These are phyloP conservation scores for Grammomys dolichurus DNA, from an alignment of 2,113 vertebrate genomes.

Conservation along the genomic window DNA sequence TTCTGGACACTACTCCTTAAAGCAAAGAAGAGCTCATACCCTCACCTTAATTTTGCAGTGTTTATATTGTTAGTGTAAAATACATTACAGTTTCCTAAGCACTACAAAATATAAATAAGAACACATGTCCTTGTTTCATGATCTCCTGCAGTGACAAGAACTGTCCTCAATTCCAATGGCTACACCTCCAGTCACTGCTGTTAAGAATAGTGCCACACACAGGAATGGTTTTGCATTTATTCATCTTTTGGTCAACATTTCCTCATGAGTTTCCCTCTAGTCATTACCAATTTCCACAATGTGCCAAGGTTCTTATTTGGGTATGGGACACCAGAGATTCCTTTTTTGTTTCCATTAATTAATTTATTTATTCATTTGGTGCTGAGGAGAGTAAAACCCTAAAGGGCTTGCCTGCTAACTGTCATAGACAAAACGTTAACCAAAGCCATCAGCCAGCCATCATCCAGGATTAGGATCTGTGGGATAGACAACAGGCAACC, in stretches of 20 bases:
- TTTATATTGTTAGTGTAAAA: conserved; percentile 31
- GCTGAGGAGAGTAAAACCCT: background rate
- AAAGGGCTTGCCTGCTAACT: background rate
- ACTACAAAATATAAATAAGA: conserved; percentile 41
- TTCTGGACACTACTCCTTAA: conserved; percentile 18
- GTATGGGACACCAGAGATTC: background rate
- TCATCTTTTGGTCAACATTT: conserved; percentile 61
- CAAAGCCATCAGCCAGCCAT: background rate
- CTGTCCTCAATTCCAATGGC: conserved; percentile 3
- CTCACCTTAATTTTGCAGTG: conserved; percentile 1
- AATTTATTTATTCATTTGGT: background rate
- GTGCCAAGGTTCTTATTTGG: conserved; percentile 53
- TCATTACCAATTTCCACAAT: conserved; percentile 52
- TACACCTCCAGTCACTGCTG: background rate
- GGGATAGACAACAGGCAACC: background rate
- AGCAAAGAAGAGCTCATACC: background rate
- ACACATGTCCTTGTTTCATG: background rate
- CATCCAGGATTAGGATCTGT: background rate
- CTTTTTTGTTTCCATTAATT: background rate
- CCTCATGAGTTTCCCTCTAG: conserved; percentile 59
- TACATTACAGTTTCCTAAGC: background rate
- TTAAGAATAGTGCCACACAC: conserved; percentile 48
- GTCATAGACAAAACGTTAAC: background rate
- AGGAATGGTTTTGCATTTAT: conserved; percentile 48
- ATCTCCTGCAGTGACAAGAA: conserved; percentile 13